Conservation (phyloP, 2,888 invertebrate genomes). For the Euplagia quadripunctaria region DNA sequence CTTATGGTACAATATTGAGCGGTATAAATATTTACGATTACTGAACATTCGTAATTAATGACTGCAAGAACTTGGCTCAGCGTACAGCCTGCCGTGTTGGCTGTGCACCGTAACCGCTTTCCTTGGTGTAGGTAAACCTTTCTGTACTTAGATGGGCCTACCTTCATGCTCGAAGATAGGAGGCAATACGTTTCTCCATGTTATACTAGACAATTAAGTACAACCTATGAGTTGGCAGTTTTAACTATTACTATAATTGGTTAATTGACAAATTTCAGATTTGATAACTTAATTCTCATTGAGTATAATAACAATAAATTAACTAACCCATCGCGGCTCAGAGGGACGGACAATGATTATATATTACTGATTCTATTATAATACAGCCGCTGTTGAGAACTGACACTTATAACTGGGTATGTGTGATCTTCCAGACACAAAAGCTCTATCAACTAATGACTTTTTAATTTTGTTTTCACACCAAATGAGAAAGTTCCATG, state of each 20-base stretch:
- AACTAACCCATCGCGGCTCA: not conserved
- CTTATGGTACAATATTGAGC: slow-evolving; percentile 64
- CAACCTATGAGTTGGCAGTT: not conserved
- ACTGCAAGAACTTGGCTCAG: slow-evolving; percentile 15
- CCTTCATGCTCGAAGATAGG: slow-evolving; percentile 4
- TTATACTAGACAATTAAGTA: not conserved
- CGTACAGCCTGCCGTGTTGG: slow-evolving; percentile 14
- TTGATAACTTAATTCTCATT: not conserved
- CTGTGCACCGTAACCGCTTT: slow-evolving; percentile 57
- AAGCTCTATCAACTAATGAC: not conserved
- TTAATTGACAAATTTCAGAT: not conserved
- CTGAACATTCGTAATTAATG: slow-evolving; percentile 68
- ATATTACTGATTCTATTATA: not conserved
- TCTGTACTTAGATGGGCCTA: slow-evolving; percentile 48
- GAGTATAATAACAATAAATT: not conserved
- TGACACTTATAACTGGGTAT: not conserved
- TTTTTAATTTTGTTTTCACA: not conserved
- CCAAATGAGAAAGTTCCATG: not conserved
- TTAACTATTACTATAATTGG: not conserved
- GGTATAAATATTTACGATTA: slow-evolving; percentile 73
- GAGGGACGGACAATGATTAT: not conserved
- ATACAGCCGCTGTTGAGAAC: too few species aligned
- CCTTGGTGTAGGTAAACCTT: slow-evolving; percentile 43
- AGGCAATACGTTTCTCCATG: not conserved
- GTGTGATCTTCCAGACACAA: not conserved